Conservation (phyloP, 2,797 vertebrate species). For the Coranthus polyacanthus region DNA sequence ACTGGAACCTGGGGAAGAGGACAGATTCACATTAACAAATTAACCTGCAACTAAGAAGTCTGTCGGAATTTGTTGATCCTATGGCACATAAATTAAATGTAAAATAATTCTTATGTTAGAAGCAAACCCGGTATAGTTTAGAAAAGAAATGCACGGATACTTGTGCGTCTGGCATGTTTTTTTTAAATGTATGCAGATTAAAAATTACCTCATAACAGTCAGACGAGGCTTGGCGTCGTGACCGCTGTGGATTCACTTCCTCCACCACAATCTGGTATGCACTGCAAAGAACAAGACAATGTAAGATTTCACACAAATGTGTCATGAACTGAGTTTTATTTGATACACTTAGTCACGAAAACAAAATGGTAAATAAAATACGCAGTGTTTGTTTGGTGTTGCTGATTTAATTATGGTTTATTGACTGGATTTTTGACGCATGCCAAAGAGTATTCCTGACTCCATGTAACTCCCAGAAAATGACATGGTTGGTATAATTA, state of each 20-base stretch:
- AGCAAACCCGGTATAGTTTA: not conserved
- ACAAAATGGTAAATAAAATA: not conserved
- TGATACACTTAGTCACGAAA: not conserved
- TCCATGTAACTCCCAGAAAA: not conserved
- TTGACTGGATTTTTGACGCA: not conserved
- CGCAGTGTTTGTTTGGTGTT: not conserved
- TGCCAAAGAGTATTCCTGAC: not conserved
- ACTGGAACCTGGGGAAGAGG: constrained; percentile 86
- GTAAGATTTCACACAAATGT: not conserved
- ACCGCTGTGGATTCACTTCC: constrained; percentile 91
- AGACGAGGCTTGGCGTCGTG: constrained; percentile 90
- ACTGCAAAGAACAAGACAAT: constrained; percentile 72
- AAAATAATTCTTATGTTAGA: not conserved
- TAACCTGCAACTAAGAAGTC: constrained; percentile 2
- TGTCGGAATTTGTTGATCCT: not conserved
- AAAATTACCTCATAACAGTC: constrained; percentile 91
- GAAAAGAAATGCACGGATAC: too few species aligned
- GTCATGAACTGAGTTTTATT: not conserved
- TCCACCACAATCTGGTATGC: constrained; percentile 98
- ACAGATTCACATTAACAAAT: constrained; percentile 8
- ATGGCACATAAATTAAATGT: too few species aligned
- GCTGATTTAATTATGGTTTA: constrained; percentile 8
- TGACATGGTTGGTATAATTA: constrained; percentile 6
- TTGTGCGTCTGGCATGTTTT: too few species aligned
- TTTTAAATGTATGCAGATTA: not conserved